phyloP scores from a whole-genome alignment of 2,797 vertebrate genomes.

The Myripristis jacobus region DNA sequence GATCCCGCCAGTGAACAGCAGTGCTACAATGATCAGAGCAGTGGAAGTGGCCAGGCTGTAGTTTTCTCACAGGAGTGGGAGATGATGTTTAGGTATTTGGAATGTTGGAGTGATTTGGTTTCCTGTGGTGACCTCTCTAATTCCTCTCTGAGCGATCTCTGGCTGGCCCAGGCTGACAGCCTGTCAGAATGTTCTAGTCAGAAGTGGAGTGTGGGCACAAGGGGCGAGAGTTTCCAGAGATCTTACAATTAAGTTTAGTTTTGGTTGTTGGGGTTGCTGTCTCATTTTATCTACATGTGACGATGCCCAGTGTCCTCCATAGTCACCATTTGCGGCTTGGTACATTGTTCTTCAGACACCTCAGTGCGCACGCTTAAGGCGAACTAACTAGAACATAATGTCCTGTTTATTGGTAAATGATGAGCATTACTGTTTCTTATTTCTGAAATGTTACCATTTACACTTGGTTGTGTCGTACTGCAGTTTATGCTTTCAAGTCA shows the following conservation, averaged over 20 bases:
- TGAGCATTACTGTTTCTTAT: neutral
- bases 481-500: neutral
- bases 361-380: neutral
- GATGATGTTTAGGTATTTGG: constrained; percentile 40
- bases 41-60: neutral
- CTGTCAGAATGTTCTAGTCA: constrained; percentile 71
- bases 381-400: neutral
- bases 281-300: neutral
- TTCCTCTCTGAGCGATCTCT: constrained; percentile 55
- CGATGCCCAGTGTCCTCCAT: neutral
- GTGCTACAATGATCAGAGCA: neutral
- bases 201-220: constrained; percentile 49
- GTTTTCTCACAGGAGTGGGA: constrained; percentile 30
- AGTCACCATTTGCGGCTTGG: neutral
- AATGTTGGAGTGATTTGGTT: constrained; percentile 55
- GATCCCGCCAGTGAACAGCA: constrained; percentile 8
- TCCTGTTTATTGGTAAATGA: neutral
- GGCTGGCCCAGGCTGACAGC: constrained; percentile 61
- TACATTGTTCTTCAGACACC: constrained; percentile 3
- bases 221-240: constrained; percentile 32
- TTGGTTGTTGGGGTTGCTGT: constrained; percentile 26
- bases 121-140: constrained; percentile 52
- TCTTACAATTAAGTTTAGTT: constrained; percentile 49
- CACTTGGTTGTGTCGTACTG: constrained; percentile 7
- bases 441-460: neutral